Evolutionary conservation across 92 coral and sea anemone species (phyloP).

Genomic region (Blastomussa wellsi): DNA sequence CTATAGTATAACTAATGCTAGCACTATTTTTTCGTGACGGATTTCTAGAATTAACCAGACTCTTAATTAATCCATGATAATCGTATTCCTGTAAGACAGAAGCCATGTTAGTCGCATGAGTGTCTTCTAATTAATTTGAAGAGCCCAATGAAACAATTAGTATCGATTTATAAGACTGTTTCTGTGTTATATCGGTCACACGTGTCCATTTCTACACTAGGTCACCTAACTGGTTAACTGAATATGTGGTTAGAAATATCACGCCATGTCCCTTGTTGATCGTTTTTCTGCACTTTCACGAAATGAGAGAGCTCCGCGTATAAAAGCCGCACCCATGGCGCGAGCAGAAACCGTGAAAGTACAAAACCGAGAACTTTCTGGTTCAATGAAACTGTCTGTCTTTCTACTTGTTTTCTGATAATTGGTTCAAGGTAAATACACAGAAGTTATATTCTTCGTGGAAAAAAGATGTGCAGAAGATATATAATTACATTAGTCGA

Average conservation of each 20-base stretch:
- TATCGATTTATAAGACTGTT: too few species aligned
- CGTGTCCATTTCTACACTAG: too few species aligned
- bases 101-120: not conserved
- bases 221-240: not conserved
- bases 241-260: not conserved
- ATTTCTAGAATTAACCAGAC: too few species aligned
- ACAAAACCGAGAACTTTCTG: not conserved
- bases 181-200: too few species aligned
- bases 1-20: too few species aligned
- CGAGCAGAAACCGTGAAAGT: not conserved
- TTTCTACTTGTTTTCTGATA: not conserved
- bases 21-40: too few species aligned
- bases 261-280: too few species aligned
- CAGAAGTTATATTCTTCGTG: not conserved
- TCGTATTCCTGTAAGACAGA: not conserved
- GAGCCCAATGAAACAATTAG: too few species aligned
- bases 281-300: not conserved
- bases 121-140: not conserved
- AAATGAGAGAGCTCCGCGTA: too few species aligned
- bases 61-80: too few species aligned
- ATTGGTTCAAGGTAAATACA: not conserved
- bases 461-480: too few species aligned
- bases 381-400: not conserved
- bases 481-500: too few species aligned
- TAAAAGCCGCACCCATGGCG: not conserved